A percentile compares a stretch with the other conserved stretches of the same genome.
Conservation (phyloP, 2,797 vertebrate genomes). For the Dryobates pubescens region DNA sequence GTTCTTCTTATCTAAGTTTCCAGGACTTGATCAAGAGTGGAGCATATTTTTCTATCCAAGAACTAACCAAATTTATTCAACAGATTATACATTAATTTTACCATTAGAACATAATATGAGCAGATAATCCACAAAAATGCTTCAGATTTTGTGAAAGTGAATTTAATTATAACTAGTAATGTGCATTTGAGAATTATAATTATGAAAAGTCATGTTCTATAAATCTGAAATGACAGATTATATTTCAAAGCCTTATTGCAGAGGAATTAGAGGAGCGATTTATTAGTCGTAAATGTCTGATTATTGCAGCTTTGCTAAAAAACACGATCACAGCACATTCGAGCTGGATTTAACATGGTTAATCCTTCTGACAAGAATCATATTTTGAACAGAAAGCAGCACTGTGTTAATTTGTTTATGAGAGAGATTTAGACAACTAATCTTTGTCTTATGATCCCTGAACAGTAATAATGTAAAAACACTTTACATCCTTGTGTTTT, state of each 20-base stretch:
- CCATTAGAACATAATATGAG: conserved; percentile 68
- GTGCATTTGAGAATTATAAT: conserved; percentile 79
- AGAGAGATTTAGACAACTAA: conserved; percentile 71
- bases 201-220: conserved; percentile 78
- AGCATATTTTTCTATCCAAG: conserved; percentile 59
- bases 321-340: conserved; percentile 70
- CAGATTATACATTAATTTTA: conserved; percentile 79
- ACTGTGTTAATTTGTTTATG: conserved; percentile 77
- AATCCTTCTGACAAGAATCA: conserved; percentile 76
- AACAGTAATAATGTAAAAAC: conserved; percentile 61
- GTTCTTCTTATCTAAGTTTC: conserved; percentile 67
- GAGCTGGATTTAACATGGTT: conserved; percentile 74
- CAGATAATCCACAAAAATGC: conserved; percentile 78
- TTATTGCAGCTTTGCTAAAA: conserved; percentile 80
- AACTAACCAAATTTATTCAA: conserved; percentile 74
- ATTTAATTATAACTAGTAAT: conserved; percentile 81
- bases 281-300: conserved; percentile 83
- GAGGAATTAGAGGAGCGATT: conserved; percentile 79
- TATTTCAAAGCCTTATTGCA: conserved; percentile 82
- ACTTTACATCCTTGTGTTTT: conserved; percentile 28
- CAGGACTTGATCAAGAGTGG: conserved; percentile 67
- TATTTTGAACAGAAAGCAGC: conserved; percentile 71
- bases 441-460: conserved; percentile 61
- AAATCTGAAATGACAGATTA: conserved; percentile 82
- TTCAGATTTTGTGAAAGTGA: conserved; percentile 78